A percentile compares a stretch with the other conserved stretches of the same genome.
These are phyloP conservation scores for Gallinago solitaria DNA, from an alignment of 2,797 vertebrate genomes.

Conservation along the genomic window DNA sequence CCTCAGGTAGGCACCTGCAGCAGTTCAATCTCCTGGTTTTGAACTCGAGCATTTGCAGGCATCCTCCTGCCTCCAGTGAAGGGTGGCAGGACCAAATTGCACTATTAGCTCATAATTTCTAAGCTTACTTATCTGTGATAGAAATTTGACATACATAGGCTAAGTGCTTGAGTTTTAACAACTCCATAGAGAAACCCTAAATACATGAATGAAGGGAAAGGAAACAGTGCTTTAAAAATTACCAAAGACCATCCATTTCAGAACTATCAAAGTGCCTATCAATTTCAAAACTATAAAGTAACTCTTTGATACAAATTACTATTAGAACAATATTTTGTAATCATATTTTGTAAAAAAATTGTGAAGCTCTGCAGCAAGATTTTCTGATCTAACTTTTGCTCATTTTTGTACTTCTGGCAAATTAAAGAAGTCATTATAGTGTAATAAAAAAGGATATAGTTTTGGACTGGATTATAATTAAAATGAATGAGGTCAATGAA, in stretches of 20 bases:
- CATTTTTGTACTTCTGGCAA: neutral
- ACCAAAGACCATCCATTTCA: neutral
- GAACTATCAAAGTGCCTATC: neutral
- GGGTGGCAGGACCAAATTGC: neutral
- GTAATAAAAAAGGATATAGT: neutral
- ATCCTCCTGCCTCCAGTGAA: neutral
- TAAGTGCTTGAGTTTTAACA: neutral
- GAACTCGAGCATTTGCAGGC: neutral
- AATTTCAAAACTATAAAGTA: neutral
- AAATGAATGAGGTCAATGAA: slow-evolving; percentile 5
- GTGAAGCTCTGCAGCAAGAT: neutral
- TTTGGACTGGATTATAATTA: slow-evolving; percentile 6
- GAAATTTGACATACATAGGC: neutral
- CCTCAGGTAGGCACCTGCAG: neutral
- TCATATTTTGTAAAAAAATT: neutral
- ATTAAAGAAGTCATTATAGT: neutral
- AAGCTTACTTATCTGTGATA: neutral
- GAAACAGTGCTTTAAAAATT: neutral
- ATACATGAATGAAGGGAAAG: neutral
- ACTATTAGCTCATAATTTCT: neutral
- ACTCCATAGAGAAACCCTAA: neutral
- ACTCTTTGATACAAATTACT: neutral
- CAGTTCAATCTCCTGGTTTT: neutral
- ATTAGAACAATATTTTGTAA: neutral
- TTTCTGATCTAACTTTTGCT: neutral